Evolutionary conservation across 2,888 invertebrate genomes (phyloP).

Genomic region (Tiliacea citrago): DNA sequence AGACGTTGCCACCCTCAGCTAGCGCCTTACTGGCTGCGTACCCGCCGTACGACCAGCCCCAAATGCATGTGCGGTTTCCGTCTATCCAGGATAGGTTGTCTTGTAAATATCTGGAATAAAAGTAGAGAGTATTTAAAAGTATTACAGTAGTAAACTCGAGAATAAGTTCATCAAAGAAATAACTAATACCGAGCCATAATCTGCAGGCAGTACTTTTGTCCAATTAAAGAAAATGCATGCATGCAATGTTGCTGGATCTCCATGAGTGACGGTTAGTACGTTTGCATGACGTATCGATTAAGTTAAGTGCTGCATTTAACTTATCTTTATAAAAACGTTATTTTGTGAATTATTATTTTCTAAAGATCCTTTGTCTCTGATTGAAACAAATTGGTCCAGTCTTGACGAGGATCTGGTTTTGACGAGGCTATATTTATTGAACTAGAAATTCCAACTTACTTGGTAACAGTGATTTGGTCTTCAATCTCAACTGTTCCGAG

Average conservation of each 20-base stretch:
- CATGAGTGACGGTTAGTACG: neutral
- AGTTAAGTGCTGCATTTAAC: neutral
- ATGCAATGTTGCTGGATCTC: neutral
- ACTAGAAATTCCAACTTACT: slow-evolving; percentile 81
- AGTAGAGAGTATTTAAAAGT: neutral
- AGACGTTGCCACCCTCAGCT: slow-evolving; percentile 94
- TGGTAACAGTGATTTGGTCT: slow-evolving; percentile 97
- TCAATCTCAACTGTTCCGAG: slow-evolving; percentile 97
- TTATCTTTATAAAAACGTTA: neutral
- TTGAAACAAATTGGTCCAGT: neutral
- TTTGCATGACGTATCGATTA: neutral
- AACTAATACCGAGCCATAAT: neutral
- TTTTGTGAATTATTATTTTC: neutral
- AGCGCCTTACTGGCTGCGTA: slow-evolving; percentile 97
- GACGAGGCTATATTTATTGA: neutral
- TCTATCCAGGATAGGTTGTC: slow-evolving; percentile 94
- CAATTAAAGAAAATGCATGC: neutral
- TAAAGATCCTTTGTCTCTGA: neutral
- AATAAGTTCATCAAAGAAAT: neutral
- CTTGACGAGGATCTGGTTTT: neutral
- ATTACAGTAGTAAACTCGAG: neutral
- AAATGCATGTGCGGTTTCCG: slow-evolving; percentile 95
- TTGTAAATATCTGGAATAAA: slow-evolving; percentile 91
- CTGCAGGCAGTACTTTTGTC: neutral
- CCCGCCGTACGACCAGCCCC: slow-evolving; percentile 99